Base-by-base conservation (phyloP, 1,140 invertebrate species). In the Drosophila fuyamai region DNA sequence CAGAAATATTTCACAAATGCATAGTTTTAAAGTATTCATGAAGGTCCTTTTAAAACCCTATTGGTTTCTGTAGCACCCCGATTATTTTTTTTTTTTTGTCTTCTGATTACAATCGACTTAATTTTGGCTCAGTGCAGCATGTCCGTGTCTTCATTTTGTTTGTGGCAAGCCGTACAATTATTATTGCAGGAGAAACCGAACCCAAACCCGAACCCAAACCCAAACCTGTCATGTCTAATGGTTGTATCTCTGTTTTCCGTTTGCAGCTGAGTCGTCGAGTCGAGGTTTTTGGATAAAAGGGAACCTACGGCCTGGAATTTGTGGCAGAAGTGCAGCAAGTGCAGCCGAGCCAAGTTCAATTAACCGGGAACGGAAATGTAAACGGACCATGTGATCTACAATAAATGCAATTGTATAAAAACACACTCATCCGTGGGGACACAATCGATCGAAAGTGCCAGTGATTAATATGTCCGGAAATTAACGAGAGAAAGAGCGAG, bases 401-500 rank as follows among this genome's bases (percentile, higher is more conserved):
- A 58, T 72, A 72, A 50, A 43, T 58, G 44, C 65, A 32, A 71
- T 71, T 71, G 68, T 71, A 71, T 18, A 71, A 58, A 65, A 41
- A 43, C n/a, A 44, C n/a, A 56, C 5, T 12, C 43, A 35, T 18
- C 14, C 14, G 50, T 53, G 36, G n/a, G 50, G n/a, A 38, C 23
- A 5, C 9, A 7, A 18, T 12, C 16, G 14, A 43, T 46, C 10
- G 43, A 12, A 27, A 54, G 10, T 9, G 36, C 51, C 50, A 32
- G 59, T 57, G 16, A n/a, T 57, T 43, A 58, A 44, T 35, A 63
- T 63, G 60, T 63, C 27, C 16, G 14, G 32, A 43, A 60, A 63
- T 12, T 63, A 2, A 62, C 8, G 12, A 55, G 32, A 14, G 16
- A 35, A 29, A 41, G 7, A 35, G 16, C 13, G 0, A 43, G 16